A percentile compares a stretch with the other conserved stretches of the same genome.
Evolutionary conservation across 2,797 vertebrate genomes (phyloP).

Genomic region (Monodelphis domestica): DNA sequence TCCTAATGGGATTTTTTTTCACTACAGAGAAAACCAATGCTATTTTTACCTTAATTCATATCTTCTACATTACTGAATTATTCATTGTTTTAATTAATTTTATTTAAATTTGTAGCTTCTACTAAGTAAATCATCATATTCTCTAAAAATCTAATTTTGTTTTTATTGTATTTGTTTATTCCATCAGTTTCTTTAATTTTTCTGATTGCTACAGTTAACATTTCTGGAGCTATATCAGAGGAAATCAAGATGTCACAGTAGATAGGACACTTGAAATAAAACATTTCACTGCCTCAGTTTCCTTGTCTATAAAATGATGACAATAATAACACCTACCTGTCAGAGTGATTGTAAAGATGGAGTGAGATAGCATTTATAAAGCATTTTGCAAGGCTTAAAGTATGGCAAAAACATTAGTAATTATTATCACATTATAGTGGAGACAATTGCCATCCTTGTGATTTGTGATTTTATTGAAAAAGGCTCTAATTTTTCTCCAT

Average conservation of each 20-base stretch:
- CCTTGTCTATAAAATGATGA: not conserved
- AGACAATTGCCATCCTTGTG: not conserved
- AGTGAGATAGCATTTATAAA: not conserved
- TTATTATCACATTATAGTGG: not conserved
- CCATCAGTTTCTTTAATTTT: not conserved
- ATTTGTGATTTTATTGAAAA: not conserved
- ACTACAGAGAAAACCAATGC: not conserved
- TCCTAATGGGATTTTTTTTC: not conserved
- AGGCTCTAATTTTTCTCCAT: no score
- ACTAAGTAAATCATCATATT: not conserved
- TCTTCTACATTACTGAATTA: not conserved
- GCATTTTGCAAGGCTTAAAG: not conserved
- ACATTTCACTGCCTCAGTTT: not conserved
- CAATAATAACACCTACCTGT: not conserved
- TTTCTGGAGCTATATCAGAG: not conserved
- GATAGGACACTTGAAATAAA: not conserved
- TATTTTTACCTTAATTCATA: not conserved
- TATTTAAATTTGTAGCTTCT: not conserved
- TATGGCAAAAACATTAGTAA: not conserved
- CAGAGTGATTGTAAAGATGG: not conserved
- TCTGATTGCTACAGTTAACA: not conserved
- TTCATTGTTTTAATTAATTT: not conserved
- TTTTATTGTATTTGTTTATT: not conserved
- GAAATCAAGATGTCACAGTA: not conserved
- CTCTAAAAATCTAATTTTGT: not conserved